Percentiles rank a stretch among this genome's conserved stretches.
Evolutionary conservation across 2,113 vertebrate genomes (phyloP).

Genomic region (Ceratotherium simum): DNA sequence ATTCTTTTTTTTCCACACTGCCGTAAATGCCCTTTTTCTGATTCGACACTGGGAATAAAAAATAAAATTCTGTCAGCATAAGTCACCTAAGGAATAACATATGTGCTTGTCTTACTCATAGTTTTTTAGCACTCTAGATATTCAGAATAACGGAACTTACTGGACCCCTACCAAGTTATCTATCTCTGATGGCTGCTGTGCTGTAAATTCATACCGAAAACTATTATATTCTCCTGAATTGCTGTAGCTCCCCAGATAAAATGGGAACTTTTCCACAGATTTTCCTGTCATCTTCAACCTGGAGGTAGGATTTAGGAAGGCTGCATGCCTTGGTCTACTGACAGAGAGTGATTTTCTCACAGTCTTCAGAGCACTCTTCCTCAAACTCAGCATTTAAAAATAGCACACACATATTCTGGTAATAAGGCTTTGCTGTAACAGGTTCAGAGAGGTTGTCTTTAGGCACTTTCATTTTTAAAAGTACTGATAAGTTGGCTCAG

Average conservation of each 20-base stretch:
- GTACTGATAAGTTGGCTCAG: slow-evolving; percentile 63
- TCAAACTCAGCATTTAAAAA: slow-evolving; percentile 54
- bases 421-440: slow-evolving; percentile 61
- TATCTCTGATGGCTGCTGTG: slow-evolving; percentile 34
- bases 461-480: slow-evolving; percentile 72
- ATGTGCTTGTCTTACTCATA: slow-evolving; percentile 73
- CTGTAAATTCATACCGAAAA: slow-evolving; percentile 82
- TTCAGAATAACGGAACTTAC: slow-evolving; percentile 67
- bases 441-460: slow-evolving; percentile 73
- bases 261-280: slow-evolving; percentile 80
- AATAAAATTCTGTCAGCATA: slow-evolving; percentile 70
- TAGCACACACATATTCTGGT: slow-evolving; percentile 22
- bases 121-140: slow-evolving; percentile 65
- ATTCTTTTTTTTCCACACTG: not conserved
- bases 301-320: slow-evolving; percentile 81
- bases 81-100: slow-evolving; percentile 79
- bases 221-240: slow-evolving; percentile 75
- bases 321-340: slow-evolving; percentile 63
- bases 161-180: slow-evolving; percentile 76
- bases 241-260: slow-evolving; percentile 78
- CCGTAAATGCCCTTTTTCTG: slow-evolving; percentile 35
- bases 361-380: slow-evolving; percentile 25
- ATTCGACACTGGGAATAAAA: slow-evolving; percentile 64
- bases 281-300: slow-evolving; percentile 78
- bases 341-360: slow-evolving; percentile 68